Conservation (phyloP, 2,888 invertebrate genomes). For the Lasioglossum oenotherae region DNA sequence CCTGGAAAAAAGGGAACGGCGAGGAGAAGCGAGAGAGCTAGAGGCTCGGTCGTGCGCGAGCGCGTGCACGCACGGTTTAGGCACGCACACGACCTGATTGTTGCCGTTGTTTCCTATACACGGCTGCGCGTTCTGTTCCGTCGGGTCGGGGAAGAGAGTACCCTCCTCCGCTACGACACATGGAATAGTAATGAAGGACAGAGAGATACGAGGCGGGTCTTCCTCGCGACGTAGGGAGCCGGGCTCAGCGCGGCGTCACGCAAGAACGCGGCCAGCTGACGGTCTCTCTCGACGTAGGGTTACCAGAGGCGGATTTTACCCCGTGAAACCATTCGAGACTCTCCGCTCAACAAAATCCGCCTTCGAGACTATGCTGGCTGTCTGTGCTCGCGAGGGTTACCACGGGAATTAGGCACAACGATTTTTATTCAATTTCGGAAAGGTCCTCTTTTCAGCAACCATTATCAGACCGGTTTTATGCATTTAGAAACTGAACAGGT, state of each 20-base stretch:
- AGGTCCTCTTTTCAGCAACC: no score
- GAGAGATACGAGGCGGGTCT: constrained; percentile 76
- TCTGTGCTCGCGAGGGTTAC: background rate
- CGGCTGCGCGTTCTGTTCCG: constrained; percentile 20
- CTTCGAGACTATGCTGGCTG: background rate
- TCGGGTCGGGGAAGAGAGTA: constrained; percentile 1
- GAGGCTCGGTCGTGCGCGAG: constrained; percentile 66
- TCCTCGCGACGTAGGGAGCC: constrained; percentile 67
- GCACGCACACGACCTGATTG: constrained; percentile 63
- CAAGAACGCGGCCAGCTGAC: constrained; percentile 81
- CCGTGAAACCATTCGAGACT: background rate
- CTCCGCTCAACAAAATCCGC: background rate
- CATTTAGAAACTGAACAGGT: no score
- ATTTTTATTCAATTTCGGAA: background rate
- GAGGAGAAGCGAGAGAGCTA: constrained; percentile 13
- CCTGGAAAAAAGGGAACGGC: constrained; percentile 49
- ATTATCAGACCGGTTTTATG: no score
- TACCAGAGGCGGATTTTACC: constrained; percentile 2
- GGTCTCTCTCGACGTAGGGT: constrained; percentile 65
- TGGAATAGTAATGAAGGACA: constrained; percentile 79
- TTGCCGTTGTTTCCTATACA: constrained; percentile 29
- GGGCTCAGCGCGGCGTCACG: constrained; percentile 77
- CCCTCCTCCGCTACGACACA: constrained; percentile 62
- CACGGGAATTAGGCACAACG: background rate
- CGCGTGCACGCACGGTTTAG: constrained; percentile 62